Conservation (phyloP, 2,888 invertebrate species). For the Nomada flava region DNA sequence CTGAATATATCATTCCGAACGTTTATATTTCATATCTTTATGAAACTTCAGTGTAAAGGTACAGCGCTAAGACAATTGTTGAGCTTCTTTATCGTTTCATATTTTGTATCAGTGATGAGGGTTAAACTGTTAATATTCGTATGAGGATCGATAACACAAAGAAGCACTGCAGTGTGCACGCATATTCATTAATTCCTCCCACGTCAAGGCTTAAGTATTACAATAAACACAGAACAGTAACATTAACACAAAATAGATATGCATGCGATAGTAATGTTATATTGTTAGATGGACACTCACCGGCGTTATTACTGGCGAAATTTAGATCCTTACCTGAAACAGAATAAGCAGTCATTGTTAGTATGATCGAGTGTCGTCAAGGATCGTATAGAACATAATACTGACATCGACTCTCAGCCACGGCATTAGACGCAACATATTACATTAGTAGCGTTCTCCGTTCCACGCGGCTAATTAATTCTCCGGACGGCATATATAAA, state of each 20-base stretch:
- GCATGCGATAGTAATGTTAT: constrained; percentile 61
- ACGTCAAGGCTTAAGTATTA: background rate
- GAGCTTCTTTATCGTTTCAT: too few species aligned
- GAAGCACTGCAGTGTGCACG: background rate
- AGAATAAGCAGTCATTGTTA: constrained; percentile 63
- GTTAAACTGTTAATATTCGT: too few species aligned
- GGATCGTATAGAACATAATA: constrained; percentile 39
- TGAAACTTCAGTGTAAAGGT: too few species aligned
- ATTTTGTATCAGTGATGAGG: too few species aligned
- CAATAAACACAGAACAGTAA: background rate
- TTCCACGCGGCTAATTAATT: constrained; percentile 59
- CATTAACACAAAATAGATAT: background rate
- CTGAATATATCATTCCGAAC: too few species aligned
- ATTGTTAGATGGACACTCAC: constrained; percentile 82
- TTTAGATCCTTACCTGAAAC: constrained; percentile 84
- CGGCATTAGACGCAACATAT: constrained; percentile 37
- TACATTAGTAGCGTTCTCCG: constrained; percentile 30
- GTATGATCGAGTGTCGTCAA: constrained; percentile 48
- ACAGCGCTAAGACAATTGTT: too few species aligned
- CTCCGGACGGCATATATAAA: constrained; percentile 48
- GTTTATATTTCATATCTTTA: too few species aligned
- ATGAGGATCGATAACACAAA: too few species aligned
- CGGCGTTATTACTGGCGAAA: constrained; percentile 83
- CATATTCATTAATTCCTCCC: too few species aligned
- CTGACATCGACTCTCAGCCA: constrained; percentile 61